Base-by-base conservation (phyloP, 2,113 vertebrate genomes). In the Anolis sagrei region DNA sequence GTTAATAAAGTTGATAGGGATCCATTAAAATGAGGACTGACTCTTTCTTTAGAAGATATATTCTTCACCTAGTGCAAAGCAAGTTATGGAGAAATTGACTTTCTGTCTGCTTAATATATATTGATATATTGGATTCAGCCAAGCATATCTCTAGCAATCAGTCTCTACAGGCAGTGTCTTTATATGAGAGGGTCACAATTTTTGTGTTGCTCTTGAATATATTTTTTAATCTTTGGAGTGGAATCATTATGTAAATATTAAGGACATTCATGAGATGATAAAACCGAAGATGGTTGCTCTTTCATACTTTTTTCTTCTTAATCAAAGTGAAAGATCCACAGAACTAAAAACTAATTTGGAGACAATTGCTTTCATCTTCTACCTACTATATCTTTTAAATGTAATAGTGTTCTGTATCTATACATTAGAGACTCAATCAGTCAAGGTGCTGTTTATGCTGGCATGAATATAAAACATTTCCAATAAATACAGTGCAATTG, bases 81-180 rank as follows among this genome's bases (percentile, higher is more conserved):
- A 91, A 92, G 86, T 92, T 94, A 93, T 88, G 82, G 84, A 91
- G 89, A 93, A 94, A 95, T 92, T 95, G 94, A 92, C 89, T 96
- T 95, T 95, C 91, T 94, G 92, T 95, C 95, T 94, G n/a, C 81
- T 92, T 95, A 95, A 95, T 95, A 95, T 94, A 94, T 95, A 95
- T 94, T 95, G 94, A 95, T 94, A 88, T 91, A 94, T 94, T 93
- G 88, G 86, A 88, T 94, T 91, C 92, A 94, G 86, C 79, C 84
- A 89, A 89, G 86, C 90, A 87, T 93, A 86, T 86, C 79, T 84
- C 54, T 87, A 49, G 88, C 94, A 92, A 96, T 95, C 92, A 76
- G 85, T 94, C 95, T 93, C 93, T 91, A 95, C 94, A 95, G 82
- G 85, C 92, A 90, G 92, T 90, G 70, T 87, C 13, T 1, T 95